phyloP scores from a whole-genome alignment of 2,888 invertebrate genomes.

The Malthinus seriepunctatus region DNA sequence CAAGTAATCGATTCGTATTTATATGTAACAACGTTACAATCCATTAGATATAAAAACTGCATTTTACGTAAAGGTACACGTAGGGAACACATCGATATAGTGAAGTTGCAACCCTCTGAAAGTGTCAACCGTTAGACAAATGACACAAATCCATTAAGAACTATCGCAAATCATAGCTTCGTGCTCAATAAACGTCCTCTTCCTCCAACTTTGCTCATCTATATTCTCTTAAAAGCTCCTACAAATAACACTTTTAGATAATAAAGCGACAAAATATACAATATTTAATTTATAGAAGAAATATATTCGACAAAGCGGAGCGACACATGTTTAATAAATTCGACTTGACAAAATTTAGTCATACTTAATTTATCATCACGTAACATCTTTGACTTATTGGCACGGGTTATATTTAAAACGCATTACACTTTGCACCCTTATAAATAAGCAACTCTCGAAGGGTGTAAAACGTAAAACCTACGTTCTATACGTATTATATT shows the following conservation, averaged over 20 bases:
- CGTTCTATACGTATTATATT: neutral
- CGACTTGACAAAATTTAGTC: slow-evolving; percentile 27
- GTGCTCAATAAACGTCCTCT: slow-evolving; percentile 24
- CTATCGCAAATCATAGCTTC: slow-evolving; percentile 34
- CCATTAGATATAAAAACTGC: slow-evolving; percentile 13
- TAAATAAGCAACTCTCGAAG: neutral
- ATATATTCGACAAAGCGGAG: slow-evolving; percentile 20
- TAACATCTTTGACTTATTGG: slow-evolving; percentile 30
- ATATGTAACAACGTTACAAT: neutral
- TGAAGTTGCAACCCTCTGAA: slow-evolving; percentile 27
- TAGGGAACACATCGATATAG: slow-evolving; percentile 17
- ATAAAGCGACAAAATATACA: slow-evolving; percentile 10
- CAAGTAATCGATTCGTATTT: slow-evolving; percentile 1
- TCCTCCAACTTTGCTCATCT: slow-evolving; percentile 16
- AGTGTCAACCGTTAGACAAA: slow-evolving; percentile 37
- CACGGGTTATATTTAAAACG: slow-evolving; percentile 24
- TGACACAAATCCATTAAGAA: slow-evolving; percentile 39
- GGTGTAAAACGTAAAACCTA: slow-evolving; percentile 3
- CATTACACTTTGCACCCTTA: slow-evolving; percentile 21
- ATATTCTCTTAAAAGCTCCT: slow-evolving; percentile 11
- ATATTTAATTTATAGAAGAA: neutral
- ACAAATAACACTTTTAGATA: slow-evolving; percentile 17
- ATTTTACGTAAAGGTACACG: slow-evolving; percentile 20
- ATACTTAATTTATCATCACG: slow-evolving; percentile 36
- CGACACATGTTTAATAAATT: slow-evolving; percentile 41